Conservation (phyloP, 2,888 invertebrate genomes). For the Pandemis corylana region DNA sequence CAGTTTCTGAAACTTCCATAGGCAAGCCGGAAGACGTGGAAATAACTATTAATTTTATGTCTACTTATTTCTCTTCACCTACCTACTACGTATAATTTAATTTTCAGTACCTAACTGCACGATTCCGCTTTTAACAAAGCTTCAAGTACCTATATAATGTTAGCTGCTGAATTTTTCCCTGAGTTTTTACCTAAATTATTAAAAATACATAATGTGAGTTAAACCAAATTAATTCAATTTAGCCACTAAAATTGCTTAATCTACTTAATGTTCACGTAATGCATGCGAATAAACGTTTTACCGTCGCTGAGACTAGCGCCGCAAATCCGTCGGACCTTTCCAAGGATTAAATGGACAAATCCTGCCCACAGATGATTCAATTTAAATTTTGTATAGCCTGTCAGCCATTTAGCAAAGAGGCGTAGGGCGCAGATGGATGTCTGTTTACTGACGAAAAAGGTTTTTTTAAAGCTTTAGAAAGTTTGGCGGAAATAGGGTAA, state of each 20-base stretch:
- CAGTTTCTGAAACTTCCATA: too few species aligned
- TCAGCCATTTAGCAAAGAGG: conserved; percentile 48
- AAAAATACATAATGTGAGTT: not conserved
- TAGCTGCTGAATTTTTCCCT: too few species aligned
- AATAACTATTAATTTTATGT: too few species aligned
- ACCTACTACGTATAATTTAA: too few species aligned
- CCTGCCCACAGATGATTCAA: conserved; percentile 68
- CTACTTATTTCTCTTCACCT: too few species aligned
- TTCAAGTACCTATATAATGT: too few species aligned
- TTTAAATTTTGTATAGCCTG: conserved; percentile 72
- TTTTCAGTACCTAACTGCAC: too few species aligned
- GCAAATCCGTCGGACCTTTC: conserved; percentile 52
- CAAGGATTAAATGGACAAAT: conserved; percentile 59
- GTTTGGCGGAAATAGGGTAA: conserved; percentile 2
- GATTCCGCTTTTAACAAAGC: too few species aligned
- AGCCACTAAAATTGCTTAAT: not conserved
- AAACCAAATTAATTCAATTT: not conserved
- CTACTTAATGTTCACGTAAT: not conserved
- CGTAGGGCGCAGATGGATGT: conserved; percentile 45
- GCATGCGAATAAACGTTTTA: not conserved
- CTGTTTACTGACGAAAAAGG: conserved; percentile 36
- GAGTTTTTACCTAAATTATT: not conserved
- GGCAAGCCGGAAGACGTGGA: too few species aligned
- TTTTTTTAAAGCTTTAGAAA: conserved; percentile 27
- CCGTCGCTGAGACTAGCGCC: conserved; percentile 43